Percentiles rank a stretch among this genome's conserved stretches.
These are phyloP conservation scores for Spinibarbus caldwelli DNA, from an alignment of 2,797 vertebrate species.

Conservation along the genomic window DNA sequence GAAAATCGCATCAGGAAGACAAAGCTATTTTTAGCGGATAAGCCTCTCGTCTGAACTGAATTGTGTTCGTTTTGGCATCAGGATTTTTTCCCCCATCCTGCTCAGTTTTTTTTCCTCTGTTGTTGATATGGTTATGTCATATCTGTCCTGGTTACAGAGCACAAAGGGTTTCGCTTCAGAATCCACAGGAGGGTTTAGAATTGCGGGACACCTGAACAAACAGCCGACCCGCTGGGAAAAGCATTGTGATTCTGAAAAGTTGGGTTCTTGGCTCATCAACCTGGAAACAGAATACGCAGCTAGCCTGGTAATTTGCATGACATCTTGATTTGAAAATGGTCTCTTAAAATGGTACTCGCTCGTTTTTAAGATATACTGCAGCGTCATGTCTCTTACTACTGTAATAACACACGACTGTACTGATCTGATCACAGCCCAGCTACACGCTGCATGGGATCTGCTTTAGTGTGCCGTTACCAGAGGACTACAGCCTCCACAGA, in stretches of 20 bases:
- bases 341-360: background rate
- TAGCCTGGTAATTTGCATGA: background rate
- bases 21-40: constrained; percentile 61
- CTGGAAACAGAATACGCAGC: background rate
- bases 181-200: constrained; percentile 11
- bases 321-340: background rate
- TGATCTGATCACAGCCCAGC: background rate
- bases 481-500: background rate
- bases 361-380: background rate
- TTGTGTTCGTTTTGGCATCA: constrained; percentile 62
- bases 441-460: background rate
- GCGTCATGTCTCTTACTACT: background rate
- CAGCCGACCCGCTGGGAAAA: background rate
- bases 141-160: constrained; percentile 40
- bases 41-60: constrained; percentile 56
- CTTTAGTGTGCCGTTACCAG: background rate
- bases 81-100: constrained; percentile 10
- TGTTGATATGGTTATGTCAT: constrained; percentile 30
- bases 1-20: constrained; percentile 59
- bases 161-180: constrained; percentile 23
- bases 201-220: constrained; percentile 21
- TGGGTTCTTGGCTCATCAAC: background rate
- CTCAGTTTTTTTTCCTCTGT: background rate
- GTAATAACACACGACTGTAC: background rate
- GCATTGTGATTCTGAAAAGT: constrained; percentile 9